Evolutionary conservation across 1,140 invertebrate species (phyloP), one percentile per base, ranked within the genome.

Genomic region (Steinernema khuongi): DNA sequence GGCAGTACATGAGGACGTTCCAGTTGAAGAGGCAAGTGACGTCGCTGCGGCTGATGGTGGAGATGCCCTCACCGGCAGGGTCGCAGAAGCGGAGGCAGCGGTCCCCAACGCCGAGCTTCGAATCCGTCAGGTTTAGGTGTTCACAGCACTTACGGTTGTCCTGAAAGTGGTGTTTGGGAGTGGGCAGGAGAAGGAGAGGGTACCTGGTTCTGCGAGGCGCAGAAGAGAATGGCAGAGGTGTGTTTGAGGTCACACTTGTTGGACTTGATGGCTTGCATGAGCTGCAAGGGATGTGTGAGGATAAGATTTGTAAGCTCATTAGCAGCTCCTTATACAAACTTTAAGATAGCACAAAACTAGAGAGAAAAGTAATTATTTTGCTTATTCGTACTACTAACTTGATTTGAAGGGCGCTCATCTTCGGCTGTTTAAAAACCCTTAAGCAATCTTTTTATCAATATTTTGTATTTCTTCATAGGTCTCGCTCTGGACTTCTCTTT

Each of bases 1-100:
- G 77, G 68, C 77, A 78, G 41, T 78, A 78, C 77, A 78, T 78
- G 19, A 78, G 69, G 14, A 78, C 77, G 31, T 78, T 78, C 75
- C 75, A 78, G 60, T 78, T 78, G 31, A 71, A 77, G 18, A 78
- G 72, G 29, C 77, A 78, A 26, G 76, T 78, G 7, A 78, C 72
- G 33, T 78, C 77, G 22, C 71, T 72, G 22, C 74, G 76, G 18
- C 75, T 78, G 19, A 78, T 74, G 22, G 66, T 73, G 1, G 71
- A 71, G 17, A 78, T 71, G 28, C 73, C 28, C 28, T 69, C 75
- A 7, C 77, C 77, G 2, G 75, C 69, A 30, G 77, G 77, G 73
- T 78, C 77, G 33, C 77, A 78, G 71, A 78, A 74, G 66, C 77
- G 71, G 18, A 78, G 76, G 30, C 77, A 78, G 31, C 77, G 77